Percentiles rank a stretch among this genome's conserved stretches.
Conservation (phyloP, 2,888 invertebrate genomes). For the Agapostemon virescens region DNA sequence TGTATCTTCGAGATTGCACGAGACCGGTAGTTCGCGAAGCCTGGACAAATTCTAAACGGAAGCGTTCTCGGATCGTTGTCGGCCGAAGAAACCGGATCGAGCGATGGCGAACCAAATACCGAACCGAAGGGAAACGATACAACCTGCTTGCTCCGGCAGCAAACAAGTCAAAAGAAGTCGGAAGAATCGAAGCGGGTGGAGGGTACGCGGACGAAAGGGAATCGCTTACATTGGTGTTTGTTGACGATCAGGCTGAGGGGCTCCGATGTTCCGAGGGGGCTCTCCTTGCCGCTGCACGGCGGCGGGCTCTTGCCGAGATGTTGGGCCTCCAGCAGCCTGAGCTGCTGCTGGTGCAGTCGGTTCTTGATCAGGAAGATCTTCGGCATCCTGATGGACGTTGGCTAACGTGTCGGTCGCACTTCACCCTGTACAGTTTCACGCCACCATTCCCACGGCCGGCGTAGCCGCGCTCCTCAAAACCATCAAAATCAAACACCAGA, state of each 20-base stretch:
- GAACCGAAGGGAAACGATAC: no score
- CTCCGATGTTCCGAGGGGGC: constrained; percentile 78
- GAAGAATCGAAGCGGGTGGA: neutral
- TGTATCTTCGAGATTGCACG: no score
- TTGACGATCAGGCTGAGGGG: constrained; percentile 82
- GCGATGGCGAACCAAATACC: neutral
- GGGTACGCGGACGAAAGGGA: neutral
- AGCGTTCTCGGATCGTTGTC: neutral
- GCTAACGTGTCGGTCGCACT: constrained; percentile 55
- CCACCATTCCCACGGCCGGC: constrained; percentile 60
- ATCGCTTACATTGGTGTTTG: constrained; percentile 80
- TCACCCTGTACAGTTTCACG: constrained; percentile 55
- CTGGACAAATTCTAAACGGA: no score
- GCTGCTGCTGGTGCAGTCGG: constrained; percentile 94
- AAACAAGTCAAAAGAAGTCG: no score
- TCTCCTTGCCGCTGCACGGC: constrained; percentile 76
- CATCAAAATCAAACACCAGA: constrained; percentile 43
- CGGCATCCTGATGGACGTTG: constrained; percentile 85
- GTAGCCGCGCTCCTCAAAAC: constrained; percentile 31
- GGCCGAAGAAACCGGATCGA: neutral
- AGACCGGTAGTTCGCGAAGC: no score
- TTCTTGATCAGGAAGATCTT: constrained; percentile 96
- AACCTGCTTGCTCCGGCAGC: no score
- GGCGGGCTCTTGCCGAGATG: constrained; percentile 83
- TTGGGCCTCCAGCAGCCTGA: constrained; percentile 90